phyloP scores from a whole-genome alignment of 2,888 invertebrate genomes.

The Thyatira batis region DNA sequence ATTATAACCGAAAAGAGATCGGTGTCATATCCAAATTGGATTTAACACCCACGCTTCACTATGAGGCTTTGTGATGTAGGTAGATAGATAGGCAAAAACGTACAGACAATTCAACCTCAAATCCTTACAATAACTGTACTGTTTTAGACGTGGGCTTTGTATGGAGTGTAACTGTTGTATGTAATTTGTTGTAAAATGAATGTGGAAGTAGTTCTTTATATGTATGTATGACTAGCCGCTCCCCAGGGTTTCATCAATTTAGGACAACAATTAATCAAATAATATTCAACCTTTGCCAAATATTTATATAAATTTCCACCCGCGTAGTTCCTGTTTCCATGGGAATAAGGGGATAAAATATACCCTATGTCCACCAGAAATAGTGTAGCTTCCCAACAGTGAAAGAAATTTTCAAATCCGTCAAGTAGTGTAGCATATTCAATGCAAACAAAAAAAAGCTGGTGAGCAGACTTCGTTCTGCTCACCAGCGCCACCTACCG shows the following conservation, averaged over 20 bases:
- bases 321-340: too few species aligned
- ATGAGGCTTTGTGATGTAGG: not conserved
- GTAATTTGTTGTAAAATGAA: not conserved
- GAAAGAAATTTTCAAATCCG: not conserved
- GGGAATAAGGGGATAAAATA: too few species aligned
- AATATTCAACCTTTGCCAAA: too few species aligned
- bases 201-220: too few species aligned
- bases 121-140: not conserved
- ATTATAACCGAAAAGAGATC: slow-evolving; percentile 23
- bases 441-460: too few species aligned
- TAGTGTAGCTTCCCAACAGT: slow-evolving; percentile 1
- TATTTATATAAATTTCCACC: not conserved
- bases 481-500: too few species aligned
- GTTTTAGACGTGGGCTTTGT: not conserved
- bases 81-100: not conserved
- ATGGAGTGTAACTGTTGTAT: not conserved
- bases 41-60: slow-evolving; percentile 32
- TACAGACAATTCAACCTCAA: not conserved
- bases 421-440: not conserved
- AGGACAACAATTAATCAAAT: too few species aligned
- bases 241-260: too few species aligned
- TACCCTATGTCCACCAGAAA: not conserved
- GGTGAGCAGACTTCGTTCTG: too few species aligned
- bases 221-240: too few species aligned
- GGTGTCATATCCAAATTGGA: slow-evolving; percentile 36